Base-by-base conservation (phyloP, 2,797 vertebrate species). In the Crocidura indochinensis region DNA sequence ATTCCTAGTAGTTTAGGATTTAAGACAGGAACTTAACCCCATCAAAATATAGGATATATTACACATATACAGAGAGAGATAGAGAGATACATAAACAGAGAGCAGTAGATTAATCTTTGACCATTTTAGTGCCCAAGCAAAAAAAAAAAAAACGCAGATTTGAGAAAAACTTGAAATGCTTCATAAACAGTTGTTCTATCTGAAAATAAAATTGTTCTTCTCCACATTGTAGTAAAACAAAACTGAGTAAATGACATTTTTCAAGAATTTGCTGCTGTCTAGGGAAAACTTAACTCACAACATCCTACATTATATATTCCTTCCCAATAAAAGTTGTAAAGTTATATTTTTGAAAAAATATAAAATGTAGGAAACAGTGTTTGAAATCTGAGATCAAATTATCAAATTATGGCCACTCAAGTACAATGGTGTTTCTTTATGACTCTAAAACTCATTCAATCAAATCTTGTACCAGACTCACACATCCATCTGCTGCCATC, bases 321-420 rank as follows among this genome's bases (percentile, higher is more conserved):
- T 65, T 90, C 80, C 73, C 31, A 81, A 77, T 15, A 46, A 62
- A 72, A 38, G 44, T 60, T 71, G 46, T 67, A n/a, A 38, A 38
- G 38, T 38, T 38, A 12, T 60, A 27, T 27, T 87, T 77, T 71
- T 3, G 51, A 14, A 14, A 79, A 87, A 85, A 67, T 38, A 11
- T 29, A 69, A 44, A 20, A 53, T 79, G 14, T n/a, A 74, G 47
- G 38, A 88, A 91, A 44, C 47, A 14, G 14, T 15, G 74, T 8
- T 51, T 69, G 69, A 51, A 44, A 46, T 60, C 72, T 85, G 38
- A 84, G 29, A 67, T 53, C 60, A 75, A 51, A 60, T 53, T 19
- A 12, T 24, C 22, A 68, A 90, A 73, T 38, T 10, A 31, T 47
- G 53, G 22, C 56, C 6, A 85, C 67, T 68, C 51, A 15, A 74